These are phyloP conservation scores for Elephantulus edwardii DNA, from an alignment of 2,113 vertebrate genomes.

Conservation along the genomic window DNA sequence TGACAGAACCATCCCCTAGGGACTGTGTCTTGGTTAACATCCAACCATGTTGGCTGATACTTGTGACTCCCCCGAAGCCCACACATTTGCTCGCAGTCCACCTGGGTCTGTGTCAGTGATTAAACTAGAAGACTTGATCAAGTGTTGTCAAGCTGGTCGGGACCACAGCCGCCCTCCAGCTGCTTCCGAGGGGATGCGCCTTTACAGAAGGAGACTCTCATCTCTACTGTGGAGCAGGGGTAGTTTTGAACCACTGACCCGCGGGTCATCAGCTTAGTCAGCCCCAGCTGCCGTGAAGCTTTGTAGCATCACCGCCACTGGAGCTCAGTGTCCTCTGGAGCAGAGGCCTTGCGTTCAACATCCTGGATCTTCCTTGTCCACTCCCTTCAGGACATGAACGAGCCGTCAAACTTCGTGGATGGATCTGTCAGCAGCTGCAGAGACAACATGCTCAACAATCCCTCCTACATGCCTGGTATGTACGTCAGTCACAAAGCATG, in stretches of 20 bases:
- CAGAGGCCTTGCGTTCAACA: neutral
- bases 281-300: neutral
- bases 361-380: neutral
- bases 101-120: neutral
- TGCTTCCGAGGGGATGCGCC: too few relatives aligned
- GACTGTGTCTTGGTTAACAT: neutral
- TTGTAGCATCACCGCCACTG: neutral
- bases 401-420: conserved; percentile 91
- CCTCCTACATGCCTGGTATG: conserved; percentile 94
- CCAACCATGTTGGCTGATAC: neutral
- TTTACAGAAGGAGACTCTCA: too few relatives aligned
- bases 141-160: too few relatives aligned
- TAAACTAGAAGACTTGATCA: too few relatives aligned
- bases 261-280: too few relatives aligned
- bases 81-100: neutral
- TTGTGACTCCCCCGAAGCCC: too few relatives aligned
- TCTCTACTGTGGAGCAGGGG: too few relatives aligned
- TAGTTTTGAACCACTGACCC: too few relatives aligned
- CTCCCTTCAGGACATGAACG: conserved; percentile 93
- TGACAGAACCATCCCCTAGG: too few relatives aligned
- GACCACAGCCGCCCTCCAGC: too few relatives aligned
- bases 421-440: conserved; percentile 86
- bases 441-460: conserved; percentile 78
- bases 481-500: neutral
- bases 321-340: neutral